Evolutionary conservation across 2,888 invertebrate species (phyloP).

Genomic region (Hesperia comma): DNA sequence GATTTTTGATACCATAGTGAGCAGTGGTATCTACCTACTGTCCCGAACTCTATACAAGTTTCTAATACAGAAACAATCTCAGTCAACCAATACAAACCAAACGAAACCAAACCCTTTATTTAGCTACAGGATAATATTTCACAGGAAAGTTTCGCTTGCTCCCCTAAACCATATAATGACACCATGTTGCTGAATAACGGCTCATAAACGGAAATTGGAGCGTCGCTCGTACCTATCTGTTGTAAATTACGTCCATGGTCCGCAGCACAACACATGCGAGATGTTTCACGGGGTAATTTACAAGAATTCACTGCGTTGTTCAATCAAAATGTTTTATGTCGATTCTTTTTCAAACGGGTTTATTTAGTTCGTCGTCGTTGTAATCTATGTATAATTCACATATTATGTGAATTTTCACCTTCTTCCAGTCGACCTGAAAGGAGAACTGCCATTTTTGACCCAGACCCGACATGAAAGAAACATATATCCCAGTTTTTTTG

Average conservation of each 20-base stretch:
- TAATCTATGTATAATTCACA: too few relatives aligned
- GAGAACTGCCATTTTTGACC: too few relatives aligned
- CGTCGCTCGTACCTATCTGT: conserved; percentile 44
- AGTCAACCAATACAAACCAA: not conserved
- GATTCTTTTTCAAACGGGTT: not conserved
- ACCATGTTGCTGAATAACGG: conserved; percentile 21
- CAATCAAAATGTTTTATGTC: not conserved
- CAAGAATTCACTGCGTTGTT: conserved; percentile 6
- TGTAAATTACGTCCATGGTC: conserved; percentile 51
- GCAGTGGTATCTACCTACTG: too few relatives aligned
- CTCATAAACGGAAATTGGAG: conserved; percentile 26
- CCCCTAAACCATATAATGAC: conserved; percentile 23
- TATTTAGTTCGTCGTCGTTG: too few relatives aligned
- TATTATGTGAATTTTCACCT: too few relatives aligned
- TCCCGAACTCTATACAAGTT: too few relatives aligned
- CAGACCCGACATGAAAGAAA: too few relatives aligned
- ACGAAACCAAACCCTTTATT: not conserved
- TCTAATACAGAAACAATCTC: too few relatives aligned
- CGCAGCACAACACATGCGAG: conserved; percentile 30
- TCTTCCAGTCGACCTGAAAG: too few relatives aligned
- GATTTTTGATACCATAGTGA: too few relatives aligned
- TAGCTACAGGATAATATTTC: conserved; percentile 7
- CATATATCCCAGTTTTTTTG: too few relatives aligned
- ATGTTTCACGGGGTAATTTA: conserved; percentile 9
- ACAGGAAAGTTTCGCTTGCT: conserved; percentile 12